Conservation (phyloP, 2,888 invertebrate genomes). For the Autographa pulchrina region DNA sequence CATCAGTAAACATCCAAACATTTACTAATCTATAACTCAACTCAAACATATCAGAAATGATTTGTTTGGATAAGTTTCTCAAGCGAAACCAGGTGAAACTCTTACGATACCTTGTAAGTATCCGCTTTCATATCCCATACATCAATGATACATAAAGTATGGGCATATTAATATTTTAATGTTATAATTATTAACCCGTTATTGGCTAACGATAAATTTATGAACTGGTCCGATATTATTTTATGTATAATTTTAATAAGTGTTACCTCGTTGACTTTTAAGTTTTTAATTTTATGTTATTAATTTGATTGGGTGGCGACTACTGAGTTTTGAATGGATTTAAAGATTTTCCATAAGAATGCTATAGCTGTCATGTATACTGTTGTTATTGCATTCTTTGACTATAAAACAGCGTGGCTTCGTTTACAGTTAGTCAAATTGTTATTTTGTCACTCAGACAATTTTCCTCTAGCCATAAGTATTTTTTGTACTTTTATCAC, state of each 20-base stretch:
- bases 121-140: slow-evolving; percentile 52
- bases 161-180: slow-evolving; percentile 61
- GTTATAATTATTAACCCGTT: slow-evolving; percentile 56
- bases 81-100: slow-evolving; percentile 45
- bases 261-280: slow-evolving; percentile 19
- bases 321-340: slow-evolving; percentile 5
- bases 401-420: neutral
- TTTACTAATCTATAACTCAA: neutral
- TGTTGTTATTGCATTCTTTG: neutral
- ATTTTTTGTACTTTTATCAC: too few species aligned
- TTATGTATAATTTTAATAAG: slow-evolving; percentile 34
- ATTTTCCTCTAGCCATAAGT: too few species aligned
- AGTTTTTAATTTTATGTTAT: slow-evolving; percentile 38
- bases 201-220: slow-evolving; percentile 35
- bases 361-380: neutral
- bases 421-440: neutral
- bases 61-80: slow-evolving; percentile 33
- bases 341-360: slow-evolving; percentile 4
- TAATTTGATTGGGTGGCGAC: slow-evolving; percentile 31
- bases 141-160: slow-evolving; percentile 57
- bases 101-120: slow-evolving; percentile 28
- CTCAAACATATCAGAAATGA: slow-evolving; percentile 13
- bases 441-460: too few species aligned
- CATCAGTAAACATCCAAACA: neutral
- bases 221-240: slow-evolving; percentile 33